Percentiles rank a stretch among this genome's conserved stretches.
These are phyloP conservation scores for Mystacides longicornis DNA, from an alignment of 2,888 invertebrate species.

Conservation along the genomic window DNA sequence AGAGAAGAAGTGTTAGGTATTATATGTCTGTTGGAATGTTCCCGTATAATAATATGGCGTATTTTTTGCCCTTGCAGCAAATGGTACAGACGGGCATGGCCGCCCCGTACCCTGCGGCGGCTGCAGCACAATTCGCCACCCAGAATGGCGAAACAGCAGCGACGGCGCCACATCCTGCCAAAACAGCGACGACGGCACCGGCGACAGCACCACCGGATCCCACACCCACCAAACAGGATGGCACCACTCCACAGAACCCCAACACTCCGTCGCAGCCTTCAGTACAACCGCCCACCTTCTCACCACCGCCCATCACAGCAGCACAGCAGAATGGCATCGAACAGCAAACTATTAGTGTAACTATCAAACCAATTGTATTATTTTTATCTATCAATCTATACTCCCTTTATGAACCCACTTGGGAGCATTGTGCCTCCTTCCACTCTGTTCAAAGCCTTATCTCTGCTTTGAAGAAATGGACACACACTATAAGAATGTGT, in stretches of 20 bases:
- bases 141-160: slow-evolving; percentile 47
- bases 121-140: slow-evolving; percentile 51
- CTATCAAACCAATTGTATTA: slow-evolving; percentile 26
- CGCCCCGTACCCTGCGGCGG: slow-evolving; percentile 61
- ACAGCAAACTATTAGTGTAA: slow-evolving; percentile 50
- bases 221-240: slow-evolving; percentile 49
- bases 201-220: slow-evolving; percentile 43
- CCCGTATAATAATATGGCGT: too few species aligned
- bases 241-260: slow-evolving; percentile 44
- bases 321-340: slow-evolving; percentile 49
- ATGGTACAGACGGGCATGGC: slow-evolving; percentile 90
- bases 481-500: too few species aligned
- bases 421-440: too few species aligned
- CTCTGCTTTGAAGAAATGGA: too few species aligned
- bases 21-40: too few species aligned
- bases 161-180: slow-evolving; percentile 38
- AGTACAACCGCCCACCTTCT: slow-evolving; percentile 44
- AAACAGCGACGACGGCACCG: slow-evolving; percentile 37
- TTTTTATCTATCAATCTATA: neutral
- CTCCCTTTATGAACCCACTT: too few species aligned
- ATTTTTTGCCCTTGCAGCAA: slow-evolving; percentile 59
- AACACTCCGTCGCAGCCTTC: slow-evolving; percentile 36
- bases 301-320: slow-evolving; percentile 29
- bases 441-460: too few species aligned
- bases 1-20: too few species aligned